Evolutionary conservation across 2,797 vertebrate genomes (phyloP).

Genomic region (Adrianichthys oophorus): DNA sequence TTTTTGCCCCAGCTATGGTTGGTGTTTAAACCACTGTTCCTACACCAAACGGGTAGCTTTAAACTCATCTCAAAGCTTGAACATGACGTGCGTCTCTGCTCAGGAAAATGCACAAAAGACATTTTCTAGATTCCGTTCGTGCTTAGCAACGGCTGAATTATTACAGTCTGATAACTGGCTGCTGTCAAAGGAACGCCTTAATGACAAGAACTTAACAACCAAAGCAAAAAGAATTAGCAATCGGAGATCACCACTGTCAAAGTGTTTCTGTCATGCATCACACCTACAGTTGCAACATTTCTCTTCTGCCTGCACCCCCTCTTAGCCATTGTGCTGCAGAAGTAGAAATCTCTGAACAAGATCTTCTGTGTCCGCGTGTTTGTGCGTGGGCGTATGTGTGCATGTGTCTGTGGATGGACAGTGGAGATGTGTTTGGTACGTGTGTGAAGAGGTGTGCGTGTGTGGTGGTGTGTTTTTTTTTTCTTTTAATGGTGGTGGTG

Average conservation of each 20-base stretch:
- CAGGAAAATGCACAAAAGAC: conserved; percentile 4
- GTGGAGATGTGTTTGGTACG: conserved; percentile 40
- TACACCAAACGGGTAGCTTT: conserved; percentile 1
- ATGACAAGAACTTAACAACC: conserved; percentile 13
- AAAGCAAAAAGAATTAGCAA: conserved; percentile 2
- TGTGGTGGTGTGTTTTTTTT: conserved; percentile 16
- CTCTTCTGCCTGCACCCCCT: conserved; percentile 10
- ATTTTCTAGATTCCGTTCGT: conserved; percentile 10
- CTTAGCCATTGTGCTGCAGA: conserved; percentile 45
- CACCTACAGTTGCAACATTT: conserved; percentile 39
- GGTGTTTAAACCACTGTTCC: background rate
- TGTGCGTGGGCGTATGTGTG: conserved; percentile 52
- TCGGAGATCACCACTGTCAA: conserved; percentile 19
- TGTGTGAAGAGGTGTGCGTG: conserved; percentile 16
- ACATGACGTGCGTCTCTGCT: background rate
- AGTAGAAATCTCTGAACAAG: conserved; percentile 52
- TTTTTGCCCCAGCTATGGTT: conserved; percentile 13
- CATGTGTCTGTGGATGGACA: conserved; percentile 59
- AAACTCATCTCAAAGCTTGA: conserved; percentile 1
- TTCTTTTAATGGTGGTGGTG: background rate
- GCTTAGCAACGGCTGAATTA: conserved; percentile 49
- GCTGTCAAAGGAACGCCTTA: conserved; percentile 10
- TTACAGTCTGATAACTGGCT: background rate
- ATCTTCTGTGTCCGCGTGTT: conserved; percentile 45
- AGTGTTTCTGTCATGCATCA: conserved; percentile 23